Conservation (phyloP, 1,140 invertebrate species). For the Diabrotica virgifera region DNA sequence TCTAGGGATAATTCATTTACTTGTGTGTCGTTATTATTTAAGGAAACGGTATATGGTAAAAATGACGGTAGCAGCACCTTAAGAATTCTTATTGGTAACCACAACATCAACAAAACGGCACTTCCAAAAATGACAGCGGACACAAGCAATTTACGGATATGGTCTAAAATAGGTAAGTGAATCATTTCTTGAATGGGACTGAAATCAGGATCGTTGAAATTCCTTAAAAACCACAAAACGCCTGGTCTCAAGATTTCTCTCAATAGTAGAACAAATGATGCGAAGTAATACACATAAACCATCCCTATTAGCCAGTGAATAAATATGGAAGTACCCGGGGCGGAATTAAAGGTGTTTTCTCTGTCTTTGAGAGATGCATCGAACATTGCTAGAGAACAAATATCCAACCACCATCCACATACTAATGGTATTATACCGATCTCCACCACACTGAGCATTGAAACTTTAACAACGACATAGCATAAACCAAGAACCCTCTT, state of each 20-base stretch:
- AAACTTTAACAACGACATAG: conserved; percentile 97
- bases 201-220: conserved; percentile 98
- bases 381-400: conserved; percentile 94
- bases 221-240: conserved; percentile 94
- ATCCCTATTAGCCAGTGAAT: conserved; percentile 99
- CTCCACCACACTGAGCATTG: conserved; percentile 87
- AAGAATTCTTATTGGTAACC: conserved; percentile 90
- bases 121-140: conserved; percentile 96
- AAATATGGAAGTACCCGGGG: conserved; percentile 95
- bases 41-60: conserved; percentile 88
- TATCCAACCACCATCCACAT: conserved; percentile 99
- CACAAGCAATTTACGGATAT: conserved; percentile 83
- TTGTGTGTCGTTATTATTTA: conserved; percentile 73
- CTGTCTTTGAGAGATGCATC: conserved; percentile 87
- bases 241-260: conserved; percentile 93
- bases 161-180: conserved; percentile 88
- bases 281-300: conserved; percentile 99
- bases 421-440: conserved; percentile 95
- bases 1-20: conserved; percentile 92
- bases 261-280: conserved; percentile 91
- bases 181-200: conserved; percentile 99
- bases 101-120: conserved; percentile 92
- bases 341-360: conserved; percentile 80
- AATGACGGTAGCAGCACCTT: conserved; percentile 80
- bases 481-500: conserved; percentile 87